These are phyloP conservation scores for Congeria kusceri DNA, from an alignment of 2,888 invertebrate genomes.

Conservation along the genomic window DNA sequence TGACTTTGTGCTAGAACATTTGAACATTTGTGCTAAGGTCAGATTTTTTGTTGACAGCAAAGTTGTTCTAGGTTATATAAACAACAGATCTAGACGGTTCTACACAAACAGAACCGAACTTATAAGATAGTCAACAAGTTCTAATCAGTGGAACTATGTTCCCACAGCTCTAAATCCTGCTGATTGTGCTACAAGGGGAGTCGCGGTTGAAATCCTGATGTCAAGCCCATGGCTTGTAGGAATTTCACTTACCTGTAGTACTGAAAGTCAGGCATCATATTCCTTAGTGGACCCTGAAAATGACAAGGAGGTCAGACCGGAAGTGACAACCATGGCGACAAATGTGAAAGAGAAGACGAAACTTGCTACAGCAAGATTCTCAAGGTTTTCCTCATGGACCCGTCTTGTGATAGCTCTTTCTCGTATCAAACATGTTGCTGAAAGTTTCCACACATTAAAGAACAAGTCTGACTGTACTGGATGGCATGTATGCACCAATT, in stretches of 20 bases:
- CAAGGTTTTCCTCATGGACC: no score
- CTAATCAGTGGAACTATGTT: constrained; percentile 26
- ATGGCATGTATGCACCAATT: no score
- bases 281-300: background rate
- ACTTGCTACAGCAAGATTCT: no score
- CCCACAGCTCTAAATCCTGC: constrained; percentile 16
- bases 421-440: no score
- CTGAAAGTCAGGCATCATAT: no score
- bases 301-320: constrained; percentile 14
- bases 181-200: constrained; percentile 5
- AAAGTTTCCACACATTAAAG: no score
- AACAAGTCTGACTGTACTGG: no score
- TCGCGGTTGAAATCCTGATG: no score
- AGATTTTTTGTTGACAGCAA: constrained; percentile 55
- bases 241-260: no score
- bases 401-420: no score
- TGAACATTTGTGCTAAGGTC: constrained; percentile 20
- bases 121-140: constrained; percentile 26
- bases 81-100: constrained; percentile 50
- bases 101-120: constrained; percentile 47
- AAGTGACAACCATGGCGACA: background rate
- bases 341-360: no score
- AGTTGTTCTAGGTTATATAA: constrained; percentile 57
- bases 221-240: constrained; percentile 5
- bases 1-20: constrained; percentile 21